Evolutionary conservation across 2,113 vertebrate species (phyloP), one percentile per base, ranked within the genome.

Genomic region (Alethe castanea): DNA sequence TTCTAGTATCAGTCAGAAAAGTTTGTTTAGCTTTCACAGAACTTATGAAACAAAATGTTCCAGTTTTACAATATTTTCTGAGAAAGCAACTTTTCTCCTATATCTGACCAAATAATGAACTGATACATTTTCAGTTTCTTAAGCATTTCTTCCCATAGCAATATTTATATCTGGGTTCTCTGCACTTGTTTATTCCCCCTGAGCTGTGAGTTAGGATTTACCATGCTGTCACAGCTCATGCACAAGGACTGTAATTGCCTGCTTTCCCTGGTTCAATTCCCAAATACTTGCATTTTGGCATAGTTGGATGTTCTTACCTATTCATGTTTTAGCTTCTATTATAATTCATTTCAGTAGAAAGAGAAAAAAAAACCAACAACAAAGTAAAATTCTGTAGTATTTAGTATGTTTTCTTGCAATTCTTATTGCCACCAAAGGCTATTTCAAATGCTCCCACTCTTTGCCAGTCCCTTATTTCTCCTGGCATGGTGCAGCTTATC

Each of bases 101-200:
- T 54, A 33, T 18, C 42, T 70, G 9, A 64, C 64, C 45, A 93
- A 90, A 83, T 33, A 94, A 61, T 67, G 82, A 83, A 91, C 89
- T 92, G 81, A 88, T 90, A 22, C 14, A 65, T 56, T 24, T 73
- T 48, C 42, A 80, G 54, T 90, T 88, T 79, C 52, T 81, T 65
- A 89, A 44, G 66, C 36, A 35, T 95, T 93, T 69, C 33, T 88
- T 86, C 83, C 61, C 83, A 44, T 61, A 50, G 31, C 29, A 89
- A 44, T 83, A 56, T 94, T 97, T 64, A 29, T 53, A 70, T 79
- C 29, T 92, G 42, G 19, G 23, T 73, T 95, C 92, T 86, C 96
- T 76, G 38, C 35, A 77, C 48, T 79, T 88, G 60, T 72, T 97
- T 89, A 78, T 92, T 89, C 93, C 81, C 47, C 70, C 35, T 76